These are phyloP conservation scores for Cyclophora albipunctata DNA, from an alignment of 2,888 invertebrate species.

Conservation along the genomic window DNA sequence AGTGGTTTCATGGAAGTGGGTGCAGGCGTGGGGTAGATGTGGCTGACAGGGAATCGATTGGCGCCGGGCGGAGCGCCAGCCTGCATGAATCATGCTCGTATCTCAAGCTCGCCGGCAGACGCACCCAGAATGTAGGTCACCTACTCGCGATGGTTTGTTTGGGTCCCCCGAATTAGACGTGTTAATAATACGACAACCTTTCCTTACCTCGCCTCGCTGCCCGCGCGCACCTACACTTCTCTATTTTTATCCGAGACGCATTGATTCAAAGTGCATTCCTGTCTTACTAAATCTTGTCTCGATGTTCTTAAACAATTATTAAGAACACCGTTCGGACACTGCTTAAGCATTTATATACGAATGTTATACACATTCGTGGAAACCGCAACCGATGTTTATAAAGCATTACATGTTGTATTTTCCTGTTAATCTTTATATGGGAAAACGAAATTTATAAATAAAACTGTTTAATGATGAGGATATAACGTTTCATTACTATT, in stretches of 20 bases:
- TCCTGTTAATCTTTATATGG: too few relatives aligned
- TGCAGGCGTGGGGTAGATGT: too few relatives aligned
- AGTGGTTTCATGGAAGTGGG: background rate
- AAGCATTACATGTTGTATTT: too few relatives aligned
- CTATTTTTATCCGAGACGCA: constrained; percentile 42
- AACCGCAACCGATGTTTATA: too few relatives aligned
- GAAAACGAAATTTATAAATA: too few relatives aligned
- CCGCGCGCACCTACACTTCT: constrained; percentile 28
- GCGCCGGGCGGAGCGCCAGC: constrained; percentile 19
- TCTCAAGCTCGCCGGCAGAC: constrained; percentile 53
- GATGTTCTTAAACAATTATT: background rate
- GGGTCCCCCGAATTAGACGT: constrained; percentile 70
- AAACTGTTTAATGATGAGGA: too few relatives aligned
- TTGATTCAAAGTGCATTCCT: constrained; percentile 26
- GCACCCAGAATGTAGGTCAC: constrained; percentile 63
- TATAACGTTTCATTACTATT: too few relatives aligned
- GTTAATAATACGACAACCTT: constrained; percentile 69
- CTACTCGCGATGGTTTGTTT: constrained; percentile 71
- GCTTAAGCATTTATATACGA: too few relatives aligned
- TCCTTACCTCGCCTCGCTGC: constrained; percentile 41
- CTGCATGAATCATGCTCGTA: constrained; percentile 56
- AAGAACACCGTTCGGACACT: too few relatives aligned
- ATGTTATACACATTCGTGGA: too few relatives aligned
- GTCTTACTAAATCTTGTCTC: constrained; percentile 3
- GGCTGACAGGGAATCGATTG: constrained; percentile 3